Percentiles rank a stretch among this genome's conserved stretches.
Conservation (phyloP, 2,113 vertebrate genomes). For the Grallaria varia region DNA sequence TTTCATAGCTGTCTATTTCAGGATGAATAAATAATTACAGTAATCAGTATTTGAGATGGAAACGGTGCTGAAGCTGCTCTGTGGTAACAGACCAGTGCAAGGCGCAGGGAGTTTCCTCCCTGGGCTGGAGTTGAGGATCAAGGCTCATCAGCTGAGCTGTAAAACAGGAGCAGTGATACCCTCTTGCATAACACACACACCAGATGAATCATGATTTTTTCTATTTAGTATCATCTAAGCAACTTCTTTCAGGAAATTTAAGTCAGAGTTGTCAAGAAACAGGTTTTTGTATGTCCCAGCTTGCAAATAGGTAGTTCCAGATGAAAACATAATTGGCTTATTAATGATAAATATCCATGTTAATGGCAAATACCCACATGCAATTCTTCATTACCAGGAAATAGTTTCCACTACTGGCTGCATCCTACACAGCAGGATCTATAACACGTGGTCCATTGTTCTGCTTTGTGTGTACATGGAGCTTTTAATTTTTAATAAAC, state of each 20-base stretch:
- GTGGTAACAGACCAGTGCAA: accelerated
- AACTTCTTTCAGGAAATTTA: background rate
- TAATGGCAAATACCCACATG: background rate
- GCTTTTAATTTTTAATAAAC: background rate
- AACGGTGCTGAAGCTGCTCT: background rate
- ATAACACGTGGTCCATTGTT: background rate
- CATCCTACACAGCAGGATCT: background rate
- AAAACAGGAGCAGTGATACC: background rate
- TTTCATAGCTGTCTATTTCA: background rate
- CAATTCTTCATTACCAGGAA: background rate
- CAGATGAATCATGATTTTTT: background rate
- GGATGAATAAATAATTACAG: slow-evolving; percentile 11
- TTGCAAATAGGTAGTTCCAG: background rate
- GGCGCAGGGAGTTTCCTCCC: background rate
- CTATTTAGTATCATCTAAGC: background rate
- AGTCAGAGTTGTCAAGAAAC: background rate
- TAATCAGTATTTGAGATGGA: background rate
- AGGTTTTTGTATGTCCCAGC: background rate
- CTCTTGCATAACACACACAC: background rate
- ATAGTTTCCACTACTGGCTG: background rate
- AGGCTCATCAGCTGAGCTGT: background rate
- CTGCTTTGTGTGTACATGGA: background rate
- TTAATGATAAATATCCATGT: background rate
- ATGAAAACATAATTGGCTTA: background rate
- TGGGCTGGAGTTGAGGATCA: background rate